A percentile compares a stretch with the other conserved stretches of the same genome.
Evolutionary conservation across 2,113 vertebrate species (phyloP).

Genomic region (Rhinoptilus africanus): DNA sequence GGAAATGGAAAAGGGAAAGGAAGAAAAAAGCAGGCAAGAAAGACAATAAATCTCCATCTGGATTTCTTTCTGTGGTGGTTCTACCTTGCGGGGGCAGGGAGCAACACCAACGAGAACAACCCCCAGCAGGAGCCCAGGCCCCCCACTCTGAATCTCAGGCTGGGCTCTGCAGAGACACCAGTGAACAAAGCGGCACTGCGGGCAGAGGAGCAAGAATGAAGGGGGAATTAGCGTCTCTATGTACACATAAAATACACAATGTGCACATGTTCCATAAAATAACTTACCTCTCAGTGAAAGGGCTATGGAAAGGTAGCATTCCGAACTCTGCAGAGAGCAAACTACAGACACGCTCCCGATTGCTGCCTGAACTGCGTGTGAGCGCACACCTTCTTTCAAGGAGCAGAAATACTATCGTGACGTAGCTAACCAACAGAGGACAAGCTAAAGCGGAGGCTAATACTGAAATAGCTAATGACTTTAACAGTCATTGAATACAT

Average conservation of each 20-base stretch:
- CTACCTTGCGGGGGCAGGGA: not conserved
- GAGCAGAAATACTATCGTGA: not conserved
- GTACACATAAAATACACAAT: not conserved
- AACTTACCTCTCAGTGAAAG: not conserved
- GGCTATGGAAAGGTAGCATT: not conserved
- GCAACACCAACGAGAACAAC: not conserved
- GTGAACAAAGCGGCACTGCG: not conserved
- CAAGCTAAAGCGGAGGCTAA: not conserved
- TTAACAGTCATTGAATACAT: not conserved
- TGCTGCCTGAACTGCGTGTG: not conserved
- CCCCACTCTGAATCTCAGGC: not conserved
- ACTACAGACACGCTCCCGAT: not conserved
- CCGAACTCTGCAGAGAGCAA: not conserved
- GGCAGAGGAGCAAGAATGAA: not conserved
- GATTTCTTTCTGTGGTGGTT: not conserved
- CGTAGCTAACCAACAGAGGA: not conserved
- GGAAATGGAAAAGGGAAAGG: not conserved
- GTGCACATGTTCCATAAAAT: not conserved
- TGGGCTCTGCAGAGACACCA: not conserved
- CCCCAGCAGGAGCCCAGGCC: not conserved
- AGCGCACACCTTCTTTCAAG: rapidly evolving
- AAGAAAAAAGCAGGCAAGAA: not conserved
- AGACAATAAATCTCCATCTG: not conserved
- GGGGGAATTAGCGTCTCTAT: not conserved
- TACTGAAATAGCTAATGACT: not conserved